phyloP scores from a whole-genome alignment of 2,888 invertebrate genomes.

The Matsumyia berberina region DNA sequence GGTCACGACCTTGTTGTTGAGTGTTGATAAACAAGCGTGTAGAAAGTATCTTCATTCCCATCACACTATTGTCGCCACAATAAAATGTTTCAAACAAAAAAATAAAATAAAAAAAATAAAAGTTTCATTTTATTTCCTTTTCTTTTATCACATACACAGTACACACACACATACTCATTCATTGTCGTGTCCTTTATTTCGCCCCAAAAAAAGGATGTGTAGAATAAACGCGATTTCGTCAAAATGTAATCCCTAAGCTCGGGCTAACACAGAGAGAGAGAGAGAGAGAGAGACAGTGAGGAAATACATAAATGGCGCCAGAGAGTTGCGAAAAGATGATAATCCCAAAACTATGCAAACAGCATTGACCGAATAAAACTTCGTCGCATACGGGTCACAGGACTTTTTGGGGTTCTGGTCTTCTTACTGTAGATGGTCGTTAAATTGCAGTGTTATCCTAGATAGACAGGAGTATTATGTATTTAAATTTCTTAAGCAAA shows the following conservation, averaged over 20 bases:
- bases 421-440: neutral
- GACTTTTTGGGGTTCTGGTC: neutral
- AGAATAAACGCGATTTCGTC: conserved; percentile 41
- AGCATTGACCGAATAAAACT: conserved; percentile 35
- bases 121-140: conserved; percentile 44
- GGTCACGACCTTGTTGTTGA: conserved; percentile 23
- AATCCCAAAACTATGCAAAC: conserved; percentile 45
- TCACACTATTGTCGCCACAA: conserved; percentile 38
- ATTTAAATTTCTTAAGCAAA: neutral
- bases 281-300: conserved; percentile 10
- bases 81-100: conserved; percentile 42
- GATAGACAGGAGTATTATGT: neutral
- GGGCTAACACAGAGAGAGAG: too few species aligned
- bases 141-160: conserved; percentile 15
- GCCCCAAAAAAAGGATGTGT: conserved; percentile 6
- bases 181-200: conserved; percentile 35
- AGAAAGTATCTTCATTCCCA: neutral
- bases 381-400: conserved; percentile 14
- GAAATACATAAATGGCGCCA: conserved; percentile 58
- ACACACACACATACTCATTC: too few species aligned
- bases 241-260: conserved; percentile 19
- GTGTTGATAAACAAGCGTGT: conserved; percentile 30
- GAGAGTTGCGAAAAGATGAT: conserved; percentile 27
- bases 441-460: conserved; percentile 6
- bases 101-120: neutral